Evolutionary conservation across 2,113 vertebrate genomes (phyloP).

Genomic region (Gavia stellata): DNA sequence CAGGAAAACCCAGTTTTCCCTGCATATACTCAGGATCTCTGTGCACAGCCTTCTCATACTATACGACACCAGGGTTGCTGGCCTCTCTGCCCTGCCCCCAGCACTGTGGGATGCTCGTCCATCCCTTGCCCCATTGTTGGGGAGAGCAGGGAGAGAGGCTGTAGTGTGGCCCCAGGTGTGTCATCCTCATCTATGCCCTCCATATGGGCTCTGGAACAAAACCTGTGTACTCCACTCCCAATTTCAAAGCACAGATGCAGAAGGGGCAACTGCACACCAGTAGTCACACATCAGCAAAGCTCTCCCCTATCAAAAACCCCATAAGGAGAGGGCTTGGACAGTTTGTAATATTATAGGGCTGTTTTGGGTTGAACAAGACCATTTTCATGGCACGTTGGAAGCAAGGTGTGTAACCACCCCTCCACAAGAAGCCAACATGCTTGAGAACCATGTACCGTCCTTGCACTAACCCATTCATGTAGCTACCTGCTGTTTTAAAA

Average conservation of each 20-base stretch:
- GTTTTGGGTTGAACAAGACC: neutral
- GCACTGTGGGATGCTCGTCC: neutral
- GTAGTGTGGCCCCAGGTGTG: neutral
- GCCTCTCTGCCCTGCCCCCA: neutral
- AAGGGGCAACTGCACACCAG: neutral
- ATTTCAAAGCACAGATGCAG: neutral
- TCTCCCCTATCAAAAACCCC: neutral
- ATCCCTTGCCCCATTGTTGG: neutral
- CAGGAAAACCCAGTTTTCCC: neutral
- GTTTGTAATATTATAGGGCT: neutral
- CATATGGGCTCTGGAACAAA: neutral
- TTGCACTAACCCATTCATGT: neutral
- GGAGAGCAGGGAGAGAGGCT: neutral
- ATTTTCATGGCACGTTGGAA: neutral
- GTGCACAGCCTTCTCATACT: neutral
- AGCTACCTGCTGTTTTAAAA: neutral
- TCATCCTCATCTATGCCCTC: neutral
- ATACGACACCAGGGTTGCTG: neutral
- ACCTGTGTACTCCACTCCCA: too few species aligned
- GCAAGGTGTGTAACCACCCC: neutral
- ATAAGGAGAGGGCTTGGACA: neutral
- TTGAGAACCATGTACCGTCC: neutral
- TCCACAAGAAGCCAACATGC: neutral
- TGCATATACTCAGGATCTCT: neutral
- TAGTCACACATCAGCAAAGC: neutral